Conservation (phyloP, 2,113 vertebrate species). For the Aegotheles bennettii region DNA sequence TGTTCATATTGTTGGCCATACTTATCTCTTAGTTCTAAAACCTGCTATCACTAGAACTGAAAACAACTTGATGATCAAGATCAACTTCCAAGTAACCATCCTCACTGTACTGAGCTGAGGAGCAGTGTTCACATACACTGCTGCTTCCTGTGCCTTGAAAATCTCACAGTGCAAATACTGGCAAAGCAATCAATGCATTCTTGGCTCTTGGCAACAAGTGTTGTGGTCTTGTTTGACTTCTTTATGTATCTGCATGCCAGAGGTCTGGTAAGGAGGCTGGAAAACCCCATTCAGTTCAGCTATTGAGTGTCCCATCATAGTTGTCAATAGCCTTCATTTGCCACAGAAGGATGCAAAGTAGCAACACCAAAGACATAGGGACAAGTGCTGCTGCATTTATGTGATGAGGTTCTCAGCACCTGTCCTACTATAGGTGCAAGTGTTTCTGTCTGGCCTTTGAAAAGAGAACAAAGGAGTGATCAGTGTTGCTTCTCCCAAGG, state of each 20-base stretch:
- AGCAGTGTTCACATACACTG: too few relatives aligned
- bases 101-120: not conserved
- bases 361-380: accelerated
- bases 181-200: accelerated
- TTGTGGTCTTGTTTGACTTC: not conserved
- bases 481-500: not conserved
- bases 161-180: not conserved
- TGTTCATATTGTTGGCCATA: not conserved
- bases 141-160: not conserved
- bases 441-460: not conserved
- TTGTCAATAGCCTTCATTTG: not conserved
- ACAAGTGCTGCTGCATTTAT: accelerated
- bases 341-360: not conserved
- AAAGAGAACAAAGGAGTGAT: not conserved
- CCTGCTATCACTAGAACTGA: not conserved
- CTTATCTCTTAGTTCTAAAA: not conserved
- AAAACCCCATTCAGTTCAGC: not conserved
- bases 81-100: not conserved
- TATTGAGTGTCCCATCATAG: too few relatives aligned
- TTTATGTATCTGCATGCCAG: not conserved
- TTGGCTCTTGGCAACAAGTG: not conserved
- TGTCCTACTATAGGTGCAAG: not conserved
- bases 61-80: not conserved
- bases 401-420: not conserved
- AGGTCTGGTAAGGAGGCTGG: not conserved